Evolutionary conservation across 2,888 invertebrate genomes (phyloP).

Genomic region (Smittia sp.): DNA sequence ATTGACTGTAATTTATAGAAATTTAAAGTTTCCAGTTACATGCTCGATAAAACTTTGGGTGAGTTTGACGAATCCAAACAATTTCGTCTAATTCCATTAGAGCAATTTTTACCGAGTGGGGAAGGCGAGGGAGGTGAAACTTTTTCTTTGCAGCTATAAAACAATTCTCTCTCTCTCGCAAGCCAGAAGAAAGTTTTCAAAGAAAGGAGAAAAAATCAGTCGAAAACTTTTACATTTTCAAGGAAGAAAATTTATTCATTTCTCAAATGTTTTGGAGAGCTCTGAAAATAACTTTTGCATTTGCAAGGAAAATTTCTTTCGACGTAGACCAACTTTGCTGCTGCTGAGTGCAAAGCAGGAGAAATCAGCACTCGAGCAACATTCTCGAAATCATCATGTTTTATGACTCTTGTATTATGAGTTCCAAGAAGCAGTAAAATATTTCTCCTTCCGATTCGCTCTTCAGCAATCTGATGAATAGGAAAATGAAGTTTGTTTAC

Average conservation of each 20-base stretch:
- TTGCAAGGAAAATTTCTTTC: background rate
- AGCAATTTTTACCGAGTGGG: background rate
- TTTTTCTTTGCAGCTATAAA: constrained; percentile 16
- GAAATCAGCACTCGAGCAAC: constrained; percentile 18
- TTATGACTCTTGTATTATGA: constrained; percentile 6
- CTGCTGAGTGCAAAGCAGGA: background rate
- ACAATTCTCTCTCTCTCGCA: constrained; percentile 18
- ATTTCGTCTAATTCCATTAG: constrained; percentile 18
- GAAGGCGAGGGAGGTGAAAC: background rate
- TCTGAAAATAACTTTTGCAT: constrained; percentile 12
- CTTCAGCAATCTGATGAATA: background rate
- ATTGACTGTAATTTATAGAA: background rate
- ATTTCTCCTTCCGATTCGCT: background rate
- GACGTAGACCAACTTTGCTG: background rate
- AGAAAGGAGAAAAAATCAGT: constrained; percentile 10
- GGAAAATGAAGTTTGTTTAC: background rate
- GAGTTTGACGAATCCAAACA: constrained; percentile 15
- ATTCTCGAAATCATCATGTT: background rate
- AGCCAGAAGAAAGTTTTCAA: background rate
- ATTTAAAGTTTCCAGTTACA: background rate
- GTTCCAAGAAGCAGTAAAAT: background rate
- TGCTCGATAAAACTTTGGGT: constrained; percentile 10
- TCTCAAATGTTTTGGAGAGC: constrained; percentile 25
- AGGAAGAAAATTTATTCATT: constrained; percentile 21
- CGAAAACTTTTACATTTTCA: constrained; percentile 24